Evolutionary conservation across 1,140 invertebrate species (phyloP).

Genomic region (Frieseomelitta varia): DNA sequence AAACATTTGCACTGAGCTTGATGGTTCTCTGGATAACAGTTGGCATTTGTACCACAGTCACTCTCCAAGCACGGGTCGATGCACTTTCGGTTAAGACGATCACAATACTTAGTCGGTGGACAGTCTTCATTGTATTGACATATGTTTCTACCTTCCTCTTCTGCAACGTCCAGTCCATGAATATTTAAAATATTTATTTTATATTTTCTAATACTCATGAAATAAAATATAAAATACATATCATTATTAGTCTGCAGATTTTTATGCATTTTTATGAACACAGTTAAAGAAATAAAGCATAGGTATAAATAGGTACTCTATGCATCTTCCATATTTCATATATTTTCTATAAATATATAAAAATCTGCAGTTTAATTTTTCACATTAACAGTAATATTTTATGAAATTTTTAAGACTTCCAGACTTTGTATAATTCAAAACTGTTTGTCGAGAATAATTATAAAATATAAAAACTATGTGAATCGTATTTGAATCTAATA

Average conservation of each 20-base stretch:
- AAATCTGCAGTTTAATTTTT: neutral
- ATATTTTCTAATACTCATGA: neutral
- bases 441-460: neutral
- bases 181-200: neutral
- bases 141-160: constrained; percentile 85
- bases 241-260: too few species aligned
- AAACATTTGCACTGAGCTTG: constrained; percentile 90
- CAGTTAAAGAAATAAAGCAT: too few species aligned
- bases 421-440: too few species aligned
- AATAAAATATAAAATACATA: neutral
- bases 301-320: too few species aligned
- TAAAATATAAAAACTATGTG: neutral
- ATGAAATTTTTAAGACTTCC: too few species aligned
- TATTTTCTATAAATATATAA: too few species aligned
- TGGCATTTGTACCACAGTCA: constrained; percentile 92
- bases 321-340: too few species aligned
- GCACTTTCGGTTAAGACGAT: constrained; percentile 90
- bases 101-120: constrained; percentile 90
- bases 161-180: constrained; percentile 77
- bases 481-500: neutral
- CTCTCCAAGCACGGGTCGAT: constrained; percentile 92
- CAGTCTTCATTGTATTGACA: constrained; percentile 96
- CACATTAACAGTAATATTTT: too few species aligned
- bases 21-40: constrained; percentile 90
- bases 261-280: too few species aligned